These are phyloP conservation scores for Stramonita haemastoma DNA, from an alignment of 2,888 invertebrate species.

Conservation along the genomic window DNA sequence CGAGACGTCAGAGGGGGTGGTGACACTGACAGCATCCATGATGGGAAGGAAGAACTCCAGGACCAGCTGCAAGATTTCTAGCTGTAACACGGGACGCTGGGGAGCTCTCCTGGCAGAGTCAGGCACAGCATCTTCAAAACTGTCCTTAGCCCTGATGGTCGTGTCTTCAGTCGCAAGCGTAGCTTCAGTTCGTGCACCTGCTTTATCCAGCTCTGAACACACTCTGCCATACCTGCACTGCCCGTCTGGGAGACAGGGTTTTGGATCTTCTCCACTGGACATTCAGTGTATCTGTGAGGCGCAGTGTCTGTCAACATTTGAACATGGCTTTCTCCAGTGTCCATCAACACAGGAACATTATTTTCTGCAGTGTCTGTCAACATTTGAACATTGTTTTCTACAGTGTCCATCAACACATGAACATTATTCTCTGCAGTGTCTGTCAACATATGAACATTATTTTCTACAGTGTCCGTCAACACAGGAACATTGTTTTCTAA, in stretches of 20 bases:
- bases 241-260: not conserved
- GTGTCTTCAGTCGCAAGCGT: not conserved
- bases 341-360: too few species aligned
- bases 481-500: too few species aligned
- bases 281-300: not conserved
- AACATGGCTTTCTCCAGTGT: not conserved
- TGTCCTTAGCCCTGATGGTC: not conserved
- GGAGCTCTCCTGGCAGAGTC: too few species aligned
- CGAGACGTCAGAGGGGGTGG: not conserved
- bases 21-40: not conserved
- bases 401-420: too few species aligned
- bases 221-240: not conserved
- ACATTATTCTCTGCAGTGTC: not conserved
- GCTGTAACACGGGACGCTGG: not conserved
- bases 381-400: not conserved
- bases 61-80: not conserved
- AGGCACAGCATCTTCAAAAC: not conserved
- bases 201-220: not conserved
- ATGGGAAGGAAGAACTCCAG: slow-evolving; percentile 5
- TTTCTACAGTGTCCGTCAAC: not conserved
- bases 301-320: not conserved
- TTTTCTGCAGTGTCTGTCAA: not conserved
- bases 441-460: not conserved
- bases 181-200: not conserved
- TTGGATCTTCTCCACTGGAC: not conserved